A percentile compares a stretch with the other conserved stretches of the same genome.
Evolutionary conservation across 2,797 vertebrate species (phyloP).

Genomic region (Threskiornis aethiopicus): DNA sequence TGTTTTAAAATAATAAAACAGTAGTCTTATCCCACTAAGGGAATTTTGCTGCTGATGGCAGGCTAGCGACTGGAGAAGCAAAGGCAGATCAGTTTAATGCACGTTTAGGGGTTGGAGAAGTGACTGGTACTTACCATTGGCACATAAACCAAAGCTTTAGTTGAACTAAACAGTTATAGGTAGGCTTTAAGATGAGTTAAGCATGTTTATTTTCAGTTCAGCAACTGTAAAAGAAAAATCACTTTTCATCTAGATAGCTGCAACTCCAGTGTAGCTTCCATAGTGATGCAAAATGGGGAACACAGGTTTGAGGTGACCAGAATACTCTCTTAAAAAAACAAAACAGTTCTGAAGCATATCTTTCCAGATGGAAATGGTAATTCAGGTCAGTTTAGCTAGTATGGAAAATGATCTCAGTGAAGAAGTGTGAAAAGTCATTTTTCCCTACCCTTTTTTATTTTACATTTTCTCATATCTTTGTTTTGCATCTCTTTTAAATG

Average conservation of each 20-base stretch:
- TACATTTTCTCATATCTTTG: neutral
- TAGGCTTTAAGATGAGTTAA: neutral
- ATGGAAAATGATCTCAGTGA: neutral
- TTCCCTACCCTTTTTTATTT: neutral
- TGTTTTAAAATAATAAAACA: fast-evolving
- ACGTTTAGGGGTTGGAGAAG: neutral
- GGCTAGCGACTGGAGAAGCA: neutral
- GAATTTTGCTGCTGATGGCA: too few relatives aligned
- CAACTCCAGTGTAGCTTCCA: neutral
- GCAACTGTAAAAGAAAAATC: neutral
- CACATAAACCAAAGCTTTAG: neutral
- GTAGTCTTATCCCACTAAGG: neutral
- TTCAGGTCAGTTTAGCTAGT: neutral
- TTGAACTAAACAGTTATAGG: neutral
- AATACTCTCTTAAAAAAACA: neutral
- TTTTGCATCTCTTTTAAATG: neutral
- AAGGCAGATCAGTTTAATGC: neutral
- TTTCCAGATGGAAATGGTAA: neutral
- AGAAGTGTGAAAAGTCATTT: neutral
- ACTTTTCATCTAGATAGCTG: neutral
- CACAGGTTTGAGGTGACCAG: neutral
- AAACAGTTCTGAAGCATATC: neutral
- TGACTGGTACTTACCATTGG: fast-evolving
- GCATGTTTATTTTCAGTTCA: neutral
- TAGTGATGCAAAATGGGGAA: neutral